Base-by-base conservation (phyloP, 2,888 invertebrate genomes). In the Latrodectus elegans region DNA sequence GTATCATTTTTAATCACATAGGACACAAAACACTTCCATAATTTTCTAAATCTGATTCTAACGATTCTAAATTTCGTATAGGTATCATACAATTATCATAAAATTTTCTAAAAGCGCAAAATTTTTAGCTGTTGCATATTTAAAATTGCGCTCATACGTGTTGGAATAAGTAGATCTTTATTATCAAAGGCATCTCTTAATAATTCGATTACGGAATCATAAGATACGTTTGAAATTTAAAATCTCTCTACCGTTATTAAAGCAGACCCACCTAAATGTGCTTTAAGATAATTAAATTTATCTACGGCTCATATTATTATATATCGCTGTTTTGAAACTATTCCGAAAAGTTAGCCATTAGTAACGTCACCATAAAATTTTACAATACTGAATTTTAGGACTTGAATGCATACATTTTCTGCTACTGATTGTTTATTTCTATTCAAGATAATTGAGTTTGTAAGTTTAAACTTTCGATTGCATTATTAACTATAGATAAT, bases 231-330 rank as follows among this genome's bases (percentile, higher is more conserved):
- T 15, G 76, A 65, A 76, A 76, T 17, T 15, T 64, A 9, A 65
- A 76, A 67, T 9, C 22, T 49, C n/a, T 76, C 76, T 8, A 76
- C 52, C 2, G 22, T 67, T n/a, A 51, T 76, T 14, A 65, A 51
- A n/a, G 67, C 67, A 15, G 76, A 76, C 14, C 17, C 49, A 76
- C 26, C 65, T 76, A 49, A 65, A 76, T 51, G 64, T 76, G 22
- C 65, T 65, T 11, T 22, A 22, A 22, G 22, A 22, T 22, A 22
- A 22, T 22, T 22, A 22, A 22, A 22, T 22, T 22, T 22, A 22
- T 22, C 22, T 22, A 22, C 22, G 8, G 11, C 4, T 51, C 10
- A 9, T 1, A 1, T 9, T 14, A 49, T 75, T 55, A 1, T 55
- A 2, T 12, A 55, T 55, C 55, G 55, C 55, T 2, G 55, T 55